A percentile compares a stretch with the other conserved stretches of the same genome.
Evolutionary conservation across 2,797 vertebrate genomes (phyloP).

Genomic region (Schizopygopsis pylzovi): DNA sequence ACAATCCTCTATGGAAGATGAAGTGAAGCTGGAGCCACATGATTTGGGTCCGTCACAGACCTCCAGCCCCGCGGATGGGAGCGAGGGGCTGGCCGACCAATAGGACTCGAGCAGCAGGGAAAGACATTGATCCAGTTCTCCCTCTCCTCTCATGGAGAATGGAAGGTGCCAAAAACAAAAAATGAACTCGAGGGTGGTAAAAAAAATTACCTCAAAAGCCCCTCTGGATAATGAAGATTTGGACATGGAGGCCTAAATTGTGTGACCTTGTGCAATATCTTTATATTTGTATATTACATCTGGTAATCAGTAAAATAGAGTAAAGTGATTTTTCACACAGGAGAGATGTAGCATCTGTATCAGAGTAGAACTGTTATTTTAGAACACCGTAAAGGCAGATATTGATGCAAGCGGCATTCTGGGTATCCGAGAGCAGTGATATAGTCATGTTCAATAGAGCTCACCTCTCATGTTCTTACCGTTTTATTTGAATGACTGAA

Average conservation of each 20-base stretch:
- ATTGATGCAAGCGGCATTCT: not conserved
- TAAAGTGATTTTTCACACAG: conserved; percentile 31
- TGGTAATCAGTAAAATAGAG: conserved; percentile 29
- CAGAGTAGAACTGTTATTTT: not conserved
- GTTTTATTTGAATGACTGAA: conserved; percentile 1
- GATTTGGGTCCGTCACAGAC: conserved; percentile 52
- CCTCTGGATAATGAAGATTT: conserved; percentile 18
- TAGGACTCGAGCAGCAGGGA: conserved; percentile 1
- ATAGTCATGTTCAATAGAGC: not conserved
- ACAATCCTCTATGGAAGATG: conserved; percentile 89
- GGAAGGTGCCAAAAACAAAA: conserved; percentile 58
- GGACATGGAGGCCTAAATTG: conserved; percentile 5
- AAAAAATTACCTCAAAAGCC: conserved; percentile 13
- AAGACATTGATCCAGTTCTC: conserved; percentile 33
- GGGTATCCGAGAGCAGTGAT: conserved; percentile 6
- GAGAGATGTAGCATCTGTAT: conserved; percentile 22
- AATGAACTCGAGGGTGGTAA: not conserved
- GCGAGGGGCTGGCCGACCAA: conserved; percentile 46
- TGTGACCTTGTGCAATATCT: conserved; percentile 39
- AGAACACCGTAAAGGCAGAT: not conserved
- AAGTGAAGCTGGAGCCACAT: conserved; percentile 43
- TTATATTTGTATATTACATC: conserved; percentile 36
- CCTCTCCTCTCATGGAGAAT: not conserved
- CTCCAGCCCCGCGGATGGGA: conserved; percentile 29
- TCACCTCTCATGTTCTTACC: not conserved